Conservation (phyloP, 1,140 invertebrate genomes). For the Caenorhabditis tropicalis region DNA sequence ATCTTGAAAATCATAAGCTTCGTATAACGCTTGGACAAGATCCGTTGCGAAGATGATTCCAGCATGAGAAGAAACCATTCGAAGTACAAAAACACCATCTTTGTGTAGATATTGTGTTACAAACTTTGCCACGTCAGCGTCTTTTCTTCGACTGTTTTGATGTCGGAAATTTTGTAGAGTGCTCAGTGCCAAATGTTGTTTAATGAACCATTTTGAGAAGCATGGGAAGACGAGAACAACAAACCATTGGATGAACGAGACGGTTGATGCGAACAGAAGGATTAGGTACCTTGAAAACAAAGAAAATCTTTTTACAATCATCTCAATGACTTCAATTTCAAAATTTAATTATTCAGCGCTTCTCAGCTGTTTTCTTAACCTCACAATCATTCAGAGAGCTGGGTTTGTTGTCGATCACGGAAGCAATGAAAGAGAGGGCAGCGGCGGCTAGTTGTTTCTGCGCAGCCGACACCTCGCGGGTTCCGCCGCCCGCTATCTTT, state of each 20-base stretch:
- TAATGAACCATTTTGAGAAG: conserved; percentile 53
- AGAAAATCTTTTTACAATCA: background rate
- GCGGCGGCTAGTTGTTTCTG: too few species aligned
- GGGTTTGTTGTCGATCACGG: conserved; percentile 35
- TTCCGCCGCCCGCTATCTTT: background rate
- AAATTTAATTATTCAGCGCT: background rate
- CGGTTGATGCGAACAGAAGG: conserved; percentile 72
- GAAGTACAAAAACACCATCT: conserved; percentile 75
- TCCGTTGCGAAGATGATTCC: conserved; percentile 63
- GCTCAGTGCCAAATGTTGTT: conserved; percentile 52
- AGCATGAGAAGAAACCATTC: conserved; percentile 73
- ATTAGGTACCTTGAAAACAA: conserved; percentile 33
- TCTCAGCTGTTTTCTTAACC: conserved; percentile 45
- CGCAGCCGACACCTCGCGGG: conserved; percentile 15
- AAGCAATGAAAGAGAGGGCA: background rate
- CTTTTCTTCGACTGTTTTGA: background rate
- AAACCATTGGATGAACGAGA: conserved; percentile 69
- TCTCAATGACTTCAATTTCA: background rate
- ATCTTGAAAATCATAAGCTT: conserved; percentile 47
- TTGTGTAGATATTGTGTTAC: conserved; percentile 74
- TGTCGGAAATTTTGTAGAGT: conserved; percentile 46
- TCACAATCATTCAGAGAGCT: conserved; percentile 21
- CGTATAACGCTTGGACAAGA: conserved; percentile 56
- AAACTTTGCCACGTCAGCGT: conserved; percentile 67
- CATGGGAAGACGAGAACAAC: conserved; percentile 59